Conservation (phyloP, 2,113 vertebrate species). For the Ciconia stormi region DNA sequence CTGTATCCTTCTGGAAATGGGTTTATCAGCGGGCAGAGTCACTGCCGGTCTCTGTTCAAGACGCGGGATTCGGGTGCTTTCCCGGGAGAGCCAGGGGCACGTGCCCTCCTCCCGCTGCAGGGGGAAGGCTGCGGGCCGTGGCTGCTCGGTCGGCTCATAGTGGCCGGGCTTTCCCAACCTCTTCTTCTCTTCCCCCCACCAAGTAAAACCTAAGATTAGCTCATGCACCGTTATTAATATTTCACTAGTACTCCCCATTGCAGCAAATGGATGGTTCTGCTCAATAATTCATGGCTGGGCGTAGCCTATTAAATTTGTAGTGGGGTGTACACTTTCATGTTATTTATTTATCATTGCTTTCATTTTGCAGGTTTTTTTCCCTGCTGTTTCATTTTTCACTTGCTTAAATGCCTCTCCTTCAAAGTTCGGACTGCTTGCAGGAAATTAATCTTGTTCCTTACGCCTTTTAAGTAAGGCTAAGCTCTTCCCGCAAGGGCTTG, state of each 20-base stretch:
- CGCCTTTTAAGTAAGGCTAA: slow-evolving; percentile 17
- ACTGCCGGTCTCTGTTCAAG: background rate
- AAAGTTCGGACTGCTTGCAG: slow-evolving; percentile 3
- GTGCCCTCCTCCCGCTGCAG: background rate
- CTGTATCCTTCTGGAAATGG: background rate
- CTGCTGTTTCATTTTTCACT: slow-evolving; percentile 29
- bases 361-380: background rate
- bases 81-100: fast-evolving
- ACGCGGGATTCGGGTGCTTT: fast-evolving
- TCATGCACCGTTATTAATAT: slow-evolving; percentile 21
- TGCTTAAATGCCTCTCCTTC: slow-evolving; percentile 19
- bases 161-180: background rate
- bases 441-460: background rate
- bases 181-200: background rate
- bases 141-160: background rate
- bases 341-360: slow-evolving; percentile 60
- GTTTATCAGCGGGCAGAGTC: background rate
- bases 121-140: fast-evolving
- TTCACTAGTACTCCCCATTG: background rate
- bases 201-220: background rate
- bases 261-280: slow-evolving; percentile 44
- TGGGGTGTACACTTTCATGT: slow-evolving; percentile 20
- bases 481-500: background rate
- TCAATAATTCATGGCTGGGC: slow-evolving; percentile 39
- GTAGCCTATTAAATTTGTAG: slow-evolving; percentile 46